phyloP scores from a whole-genome alignment of 2,113 vertebrate species.

The Pyxicephalus adspersus region DNA sequence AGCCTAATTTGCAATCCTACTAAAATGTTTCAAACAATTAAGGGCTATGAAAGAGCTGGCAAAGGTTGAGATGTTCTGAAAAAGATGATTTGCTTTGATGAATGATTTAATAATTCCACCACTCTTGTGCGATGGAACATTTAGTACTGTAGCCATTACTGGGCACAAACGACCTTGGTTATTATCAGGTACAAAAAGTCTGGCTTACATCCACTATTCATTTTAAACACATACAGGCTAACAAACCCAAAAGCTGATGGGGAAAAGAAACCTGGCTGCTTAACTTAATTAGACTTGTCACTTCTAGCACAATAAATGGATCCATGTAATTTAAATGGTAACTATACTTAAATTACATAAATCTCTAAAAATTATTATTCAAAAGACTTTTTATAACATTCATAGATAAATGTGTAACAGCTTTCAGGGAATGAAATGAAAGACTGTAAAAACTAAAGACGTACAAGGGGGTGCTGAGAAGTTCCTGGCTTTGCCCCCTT shows the following conservation, averaged over 20 bases:
- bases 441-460: too few species aligned
- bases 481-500: too few species aligned
- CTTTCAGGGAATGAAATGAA: too few species aligned
- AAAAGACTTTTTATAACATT: too few species aligned
- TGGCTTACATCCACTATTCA: constrained; percentile 21
- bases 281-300: neutral
- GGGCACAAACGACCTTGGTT: constrained; percentile 7
- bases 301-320: neutral
- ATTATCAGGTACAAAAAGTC: constrained; percentile 33
- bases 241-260: neutral
- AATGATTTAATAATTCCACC: constrained; percentile 22
- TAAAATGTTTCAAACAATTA: constrained; percentile 33
- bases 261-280: neutral
- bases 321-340: too few species aligned
- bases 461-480: too few species aligned
- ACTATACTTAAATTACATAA: too few species aligned
- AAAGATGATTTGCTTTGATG: neutral
- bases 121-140: constrained; percentile 28
- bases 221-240: constrained; percentile 3
- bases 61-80: constrained; percentile 2
- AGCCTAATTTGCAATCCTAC: neutral
- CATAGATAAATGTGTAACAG: too few species aligned
- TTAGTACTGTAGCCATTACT: constrained; percentile 20
- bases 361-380: too few species aligned
- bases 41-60: neutral